A percentile compares a stretch with the other conserved stretches of the same genome.
Conservation (phyloP, 2,888 invertebrate species). For the Nemurella pictetii region DNA sequence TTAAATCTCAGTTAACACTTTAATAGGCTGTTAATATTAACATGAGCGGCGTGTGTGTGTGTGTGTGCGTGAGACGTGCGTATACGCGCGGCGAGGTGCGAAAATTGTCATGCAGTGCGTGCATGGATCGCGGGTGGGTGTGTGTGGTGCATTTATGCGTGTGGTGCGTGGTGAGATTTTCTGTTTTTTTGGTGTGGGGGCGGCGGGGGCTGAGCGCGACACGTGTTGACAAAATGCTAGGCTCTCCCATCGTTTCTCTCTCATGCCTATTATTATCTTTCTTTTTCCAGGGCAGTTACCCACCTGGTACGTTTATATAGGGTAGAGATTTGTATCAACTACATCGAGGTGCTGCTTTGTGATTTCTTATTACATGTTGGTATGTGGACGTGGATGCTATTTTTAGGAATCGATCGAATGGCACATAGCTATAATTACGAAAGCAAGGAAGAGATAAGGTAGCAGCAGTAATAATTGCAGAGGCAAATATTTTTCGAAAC, state of each 20-base stretch:
- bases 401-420: not conserved
- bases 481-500: not conserved
- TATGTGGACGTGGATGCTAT: not conserved
- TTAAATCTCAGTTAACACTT: conserved; percentile 27
- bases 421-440: not conserved
- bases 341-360: no score
- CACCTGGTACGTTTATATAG: no score
- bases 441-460: not conserved
- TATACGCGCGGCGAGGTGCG: no score
- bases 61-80: not conserved
- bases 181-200: not conserved
- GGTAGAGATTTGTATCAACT: not conserved
- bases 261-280: not conserved
- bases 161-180: not conserved
- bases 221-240: not conserved
- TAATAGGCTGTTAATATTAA: conserved; percentile 32
- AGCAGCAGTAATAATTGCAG: not conserved
- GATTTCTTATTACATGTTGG: not conserved
- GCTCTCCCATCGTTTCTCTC: no score
- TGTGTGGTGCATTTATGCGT: not conserved
- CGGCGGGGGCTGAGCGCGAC: not conserved
- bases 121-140: not conserved
- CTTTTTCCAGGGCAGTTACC: not conserved
- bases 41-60: conserved; percentile 5
- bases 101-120: not conserved